Evolutionary conservation across 2,113 vertebrate species (phyloP), one percentile per base, ranked within the genome.

Genomic region (Gnathonemus longibarbis): DNA sequence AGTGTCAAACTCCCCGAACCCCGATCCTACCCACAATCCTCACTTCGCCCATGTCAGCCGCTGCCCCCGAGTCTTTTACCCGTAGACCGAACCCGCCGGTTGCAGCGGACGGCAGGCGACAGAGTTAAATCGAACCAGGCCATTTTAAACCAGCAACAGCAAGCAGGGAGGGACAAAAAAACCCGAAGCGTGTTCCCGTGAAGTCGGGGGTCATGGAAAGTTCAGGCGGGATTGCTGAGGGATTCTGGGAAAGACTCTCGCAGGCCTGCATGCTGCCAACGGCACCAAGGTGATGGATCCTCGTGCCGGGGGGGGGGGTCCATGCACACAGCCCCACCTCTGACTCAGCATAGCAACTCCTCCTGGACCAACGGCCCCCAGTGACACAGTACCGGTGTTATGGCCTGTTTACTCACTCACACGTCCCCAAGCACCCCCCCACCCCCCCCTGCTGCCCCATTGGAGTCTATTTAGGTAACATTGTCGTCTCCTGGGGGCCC

Each of bases 71-170:
- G 24, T 1, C 4, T 58, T 96, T 96, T 94, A 96, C 95, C 94
- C 94, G 90, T 46, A 49, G 93, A 94, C 95, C 94, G 94, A 95
- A 94, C 94, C 95, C 91, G 93, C 92, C 94, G 94, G 94, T 95
- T 92, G 93, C 92, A 93, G 94, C 90, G 92, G 94, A 94, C 92
- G 24, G 92, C 93, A 91, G 92, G 94, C 92, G 92, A 92, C 93
- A 90, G 92, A 95, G 94, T 94, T 94, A 11, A 35, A 96, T 95
- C 95, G 95, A 96, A 96, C 93, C 90, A 53, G 92, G 94, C 94
- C 92, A 93, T 93, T 92, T 91, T 62, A 45, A 53, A 91, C 94
- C 92, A 93, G 90, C 50, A 91, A 91, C 89, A 85, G 80, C 84
- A 91, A 90, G 31, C 19, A 7, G 15, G 74, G 92, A 93, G 91